phyloP scores from a whole-genome alignment of 2,797 vertebrate genomes.

The Helarctos malayanus region DNA sequence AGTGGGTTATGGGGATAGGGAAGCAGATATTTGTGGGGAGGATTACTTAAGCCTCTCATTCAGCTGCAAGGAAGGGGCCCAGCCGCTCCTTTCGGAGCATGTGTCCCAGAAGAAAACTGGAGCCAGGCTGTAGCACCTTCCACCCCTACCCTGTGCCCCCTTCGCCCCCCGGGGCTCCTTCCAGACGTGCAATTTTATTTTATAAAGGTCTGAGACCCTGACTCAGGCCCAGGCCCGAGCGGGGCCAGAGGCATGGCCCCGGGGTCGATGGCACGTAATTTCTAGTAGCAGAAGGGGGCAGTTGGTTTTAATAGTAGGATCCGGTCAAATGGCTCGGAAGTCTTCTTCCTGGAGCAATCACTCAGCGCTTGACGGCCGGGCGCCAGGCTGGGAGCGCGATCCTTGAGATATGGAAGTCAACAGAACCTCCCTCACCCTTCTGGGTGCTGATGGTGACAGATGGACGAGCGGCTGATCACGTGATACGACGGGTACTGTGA shows the following conservation, averaged over 20 bases:
- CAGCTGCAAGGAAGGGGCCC: not conserved
- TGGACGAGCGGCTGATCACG: accelerated
- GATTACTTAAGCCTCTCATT: not conserved
- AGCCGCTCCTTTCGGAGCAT: not conserved
- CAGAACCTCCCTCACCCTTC: not conserved
- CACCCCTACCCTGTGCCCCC: not conserved
- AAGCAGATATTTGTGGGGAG: not conserved
- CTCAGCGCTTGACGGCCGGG: not conserved
- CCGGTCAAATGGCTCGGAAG: not conserved
- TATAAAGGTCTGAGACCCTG: not conserved
- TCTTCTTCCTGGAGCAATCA: not conserved
- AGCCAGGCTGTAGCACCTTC: not conserved
- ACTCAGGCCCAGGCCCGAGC: not conserved
- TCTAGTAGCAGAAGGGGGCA: not conserved
- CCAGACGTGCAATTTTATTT: not conserved
- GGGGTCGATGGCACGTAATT: not conserved
- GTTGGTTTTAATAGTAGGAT: not conserved
- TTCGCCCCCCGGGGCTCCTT: accelerated
- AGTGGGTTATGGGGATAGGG: not conserved
- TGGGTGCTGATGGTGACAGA: not conserved
- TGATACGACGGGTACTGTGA: not conserved
- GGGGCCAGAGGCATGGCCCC: not conserved
- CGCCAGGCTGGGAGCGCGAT: not conserved
- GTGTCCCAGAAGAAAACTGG: not conserved
- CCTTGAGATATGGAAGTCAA: not conserved